Conservation (phyloP, 2,888 invertebrate species). For the Acanthacorydalis orientalis region DNA sequence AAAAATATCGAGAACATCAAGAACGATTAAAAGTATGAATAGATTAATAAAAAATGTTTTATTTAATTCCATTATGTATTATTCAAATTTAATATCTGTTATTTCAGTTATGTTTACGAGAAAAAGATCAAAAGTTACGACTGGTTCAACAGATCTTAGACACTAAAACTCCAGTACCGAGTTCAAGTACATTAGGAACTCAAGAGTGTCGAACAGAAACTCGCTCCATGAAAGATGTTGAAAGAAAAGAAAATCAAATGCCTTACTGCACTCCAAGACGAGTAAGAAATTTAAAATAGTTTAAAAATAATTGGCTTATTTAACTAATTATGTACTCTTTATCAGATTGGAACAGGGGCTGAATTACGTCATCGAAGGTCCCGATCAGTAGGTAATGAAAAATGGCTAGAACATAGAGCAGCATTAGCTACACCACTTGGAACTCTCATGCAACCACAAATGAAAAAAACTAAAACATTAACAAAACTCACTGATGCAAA, state of each 20-base stretch:
- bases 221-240: not conserved
- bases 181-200: constrained; percentile 15
- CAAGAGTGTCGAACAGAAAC: not conserved
- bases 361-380: constrained; percentile 66
- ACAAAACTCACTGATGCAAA: constrained; percentile 66
- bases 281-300: not conserved
- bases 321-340: too few relatives aligned
- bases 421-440: constrained; percentile 62
- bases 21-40: constrained; percentile 32
- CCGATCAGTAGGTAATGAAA: constrained; percentile 52
- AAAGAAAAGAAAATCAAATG: not conserved
- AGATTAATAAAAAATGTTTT: not conserved
- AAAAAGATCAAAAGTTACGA: constrained; percentile 41
- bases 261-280: not conserved
- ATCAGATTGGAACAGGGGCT: constrained; percentile 24
- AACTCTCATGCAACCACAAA: constrained; percentile 78
- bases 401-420: constrained; percentile 83
- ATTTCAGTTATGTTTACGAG: constrained; percentile 31
- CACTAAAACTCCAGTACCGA: constrained; percentile 21
- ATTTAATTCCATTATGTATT: not conserved
- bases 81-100: not conserved
- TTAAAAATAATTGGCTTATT: not conserved
- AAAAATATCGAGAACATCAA: constrained; percentile 38
- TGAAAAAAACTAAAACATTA: constrained; percentile 68
- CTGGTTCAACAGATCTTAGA: constrained; percentile 41